Conservation (phyloP, 2,888 invertebrate genomes). For the Ernsta delagoae region DNA sequence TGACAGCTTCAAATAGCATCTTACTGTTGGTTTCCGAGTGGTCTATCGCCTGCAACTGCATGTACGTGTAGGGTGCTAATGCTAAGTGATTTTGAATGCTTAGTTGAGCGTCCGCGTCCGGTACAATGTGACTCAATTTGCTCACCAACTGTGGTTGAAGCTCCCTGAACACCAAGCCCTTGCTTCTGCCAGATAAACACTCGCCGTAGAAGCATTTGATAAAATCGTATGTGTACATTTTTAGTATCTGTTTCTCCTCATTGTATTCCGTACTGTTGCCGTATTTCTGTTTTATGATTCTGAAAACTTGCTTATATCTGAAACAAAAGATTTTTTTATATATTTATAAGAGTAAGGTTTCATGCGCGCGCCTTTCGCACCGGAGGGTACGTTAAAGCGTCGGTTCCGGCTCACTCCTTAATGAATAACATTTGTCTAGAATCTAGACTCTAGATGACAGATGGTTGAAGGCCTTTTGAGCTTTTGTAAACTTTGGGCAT, state of each 20-base stretch:
- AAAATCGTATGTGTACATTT: constrained; percentile 63
- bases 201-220: constrained; percentile 70
- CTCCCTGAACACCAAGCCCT: constrained; percentile 63
- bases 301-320: constrained; percentile 68
- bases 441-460: too few relatives aligned
- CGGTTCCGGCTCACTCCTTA: too few relatives aligned
- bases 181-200: constrained; percentile 50
- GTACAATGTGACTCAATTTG: constrained; percentile 58
- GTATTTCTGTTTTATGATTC: constrained; percentile 49
- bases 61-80: constrained; percentile 65
- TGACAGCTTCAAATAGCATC: constrained; percentile 56
- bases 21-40: constrained; percentile 56
- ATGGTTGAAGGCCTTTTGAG: too few relatives aligned
- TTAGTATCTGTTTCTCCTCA: constrained; percentile 54
- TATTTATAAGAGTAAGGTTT: too few relatives aligned
- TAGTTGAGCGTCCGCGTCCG: constrained; percentile 60
- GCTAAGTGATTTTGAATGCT: constrained; percentile 71
- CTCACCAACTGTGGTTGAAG: constrained; percentile 61
- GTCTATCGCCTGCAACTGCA: constrained; percentile 51
- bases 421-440: too few relatives aligned
- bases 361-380: too few relatives aligned
- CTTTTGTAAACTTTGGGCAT: too few relatives aligned
- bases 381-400: too few relatives aligned
- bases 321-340: too few relatives aligned
- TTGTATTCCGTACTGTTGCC: constrained; percentile 48